These are phyloP conservation scores for Paratilapia polleni DNA, from an alignment of 2,113 vertebrate genomes.

Conservation along the genomic window DNA sequence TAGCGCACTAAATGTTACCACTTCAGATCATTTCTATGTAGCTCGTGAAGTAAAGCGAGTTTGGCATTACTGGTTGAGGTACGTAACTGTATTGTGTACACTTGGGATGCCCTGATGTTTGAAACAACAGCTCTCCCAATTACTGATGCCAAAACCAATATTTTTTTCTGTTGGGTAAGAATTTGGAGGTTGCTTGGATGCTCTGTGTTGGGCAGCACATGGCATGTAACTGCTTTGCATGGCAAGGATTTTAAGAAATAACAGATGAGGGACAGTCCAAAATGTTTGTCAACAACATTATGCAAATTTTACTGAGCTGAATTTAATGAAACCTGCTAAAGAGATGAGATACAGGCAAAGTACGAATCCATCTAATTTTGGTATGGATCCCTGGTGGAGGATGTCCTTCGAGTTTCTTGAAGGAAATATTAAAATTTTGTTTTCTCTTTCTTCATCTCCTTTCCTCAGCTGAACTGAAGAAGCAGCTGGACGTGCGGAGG, in stretches of 20 bases:
- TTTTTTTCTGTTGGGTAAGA: neutral
- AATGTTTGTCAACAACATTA: neutral
- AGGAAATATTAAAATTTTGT: neutral
- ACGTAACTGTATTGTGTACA: neutral
- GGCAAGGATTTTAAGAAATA: neutral
- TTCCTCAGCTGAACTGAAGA: slow-evolving; percentile 88
- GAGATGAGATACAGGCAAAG: neutral
- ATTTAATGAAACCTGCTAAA: neutral
- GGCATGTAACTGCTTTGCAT: neutral
- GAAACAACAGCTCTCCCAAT: neutral
- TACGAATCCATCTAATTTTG: neutral
- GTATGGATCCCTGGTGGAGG: neutral
- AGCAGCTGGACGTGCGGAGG: slow-evolving; percentile 82
- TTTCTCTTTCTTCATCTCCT: neutral
- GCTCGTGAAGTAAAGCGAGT: no score
- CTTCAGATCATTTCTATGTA: no score
- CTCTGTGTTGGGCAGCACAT: neutral
- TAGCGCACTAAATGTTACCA: no score
- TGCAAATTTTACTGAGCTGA: neutral
- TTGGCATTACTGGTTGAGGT: neutral
- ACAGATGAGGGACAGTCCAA: neutral
- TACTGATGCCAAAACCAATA: no score
- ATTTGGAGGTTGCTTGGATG: neutral
- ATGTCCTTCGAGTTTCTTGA: neutral
- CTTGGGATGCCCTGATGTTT: neutral